Evolutionary conservation across 2,888 invertebrate species (phyloP).

Genomic region (Plemyria rubiginata): DNA sequence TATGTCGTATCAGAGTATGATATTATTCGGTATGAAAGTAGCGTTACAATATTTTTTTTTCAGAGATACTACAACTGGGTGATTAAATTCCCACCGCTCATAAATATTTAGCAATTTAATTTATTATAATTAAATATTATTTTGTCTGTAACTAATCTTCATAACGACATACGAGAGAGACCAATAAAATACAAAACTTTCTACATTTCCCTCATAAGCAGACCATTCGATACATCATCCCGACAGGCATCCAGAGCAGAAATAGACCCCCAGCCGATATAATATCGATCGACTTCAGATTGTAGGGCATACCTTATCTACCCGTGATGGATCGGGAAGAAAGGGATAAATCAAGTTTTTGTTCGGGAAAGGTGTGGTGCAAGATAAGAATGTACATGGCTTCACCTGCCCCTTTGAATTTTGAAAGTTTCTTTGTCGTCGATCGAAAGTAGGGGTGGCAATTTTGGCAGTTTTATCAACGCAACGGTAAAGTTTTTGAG

Average conservation of each 20-base stretch:
- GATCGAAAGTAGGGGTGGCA: slow-evolving; percentile 16
- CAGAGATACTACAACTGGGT: too few species aligned
- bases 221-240: slow-evolving; percentile 30
- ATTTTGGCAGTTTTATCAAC: slow-evolving; percentile 13
- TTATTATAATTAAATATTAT: too few species aligned
- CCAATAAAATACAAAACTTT: slow-evolving; percentile 25
- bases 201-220: slow-evolving; percentile 17
- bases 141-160: neutral
- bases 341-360: slow-evolving; percentile 73
- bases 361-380: slow-evolving; percentile 51
- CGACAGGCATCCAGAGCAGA: slow-evolving; percentile 36
- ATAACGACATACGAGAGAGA: slow-evolving; percentile 1
- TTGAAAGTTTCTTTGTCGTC: slow-evolving; percentile 2
- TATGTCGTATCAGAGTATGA: too few species aligned
- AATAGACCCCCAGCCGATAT: slow-evolving; percentile 43
- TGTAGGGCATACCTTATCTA: slow-evolving; percentile 58
- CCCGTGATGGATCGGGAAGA: slow-evolving; percentile 69
- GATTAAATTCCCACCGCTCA: too few species aligned
- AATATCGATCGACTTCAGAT: slow-evolving; percentile 48
- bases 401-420: slow-evolving; percentile 27
- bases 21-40: too few species aligned
- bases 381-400: slow-evolving; percentile 35
- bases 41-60: too few species aligned
- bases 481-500: slow-evolving; percentile 5
- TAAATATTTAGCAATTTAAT: too few species aligned